Base-by-base conservation (phyloP, 2,888 invertebrate genomes). In the Abscondita cerata region DNA sequence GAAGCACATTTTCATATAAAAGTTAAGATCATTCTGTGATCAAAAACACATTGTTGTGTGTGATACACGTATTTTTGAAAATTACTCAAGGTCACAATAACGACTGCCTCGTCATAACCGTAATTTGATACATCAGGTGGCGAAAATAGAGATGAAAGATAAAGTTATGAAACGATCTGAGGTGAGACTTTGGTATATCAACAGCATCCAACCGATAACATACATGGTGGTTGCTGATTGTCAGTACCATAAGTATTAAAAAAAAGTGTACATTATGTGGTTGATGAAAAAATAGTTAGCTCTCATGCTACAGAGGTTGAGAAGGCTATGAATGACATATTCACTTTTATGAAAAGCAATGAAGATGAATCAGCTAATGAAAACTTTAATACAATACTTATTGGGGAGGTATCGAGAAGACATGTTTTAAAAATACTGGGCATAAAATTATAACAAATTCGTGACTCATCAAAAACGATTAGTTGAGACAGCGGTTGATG, bases 31-130 rank as follows among this genome's bases (percentile, higher is more conserved):
- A 51, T 36, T 19, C 34, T 51, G 18, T 18, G 34, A 52, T 52
- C 40, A 13, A 52, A 52, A 52, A 38, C 52, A 38, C 13, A 52
- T 51, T 36, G 51, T 38, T 51, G 51, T 51, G 19, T 51, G 36
- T 16, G 51, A 36, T 18, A 52, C 25, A 38, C 52, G 40, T 40
- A 52, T 52, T 38, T 18, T 38, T 38, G 38, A 52, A 52, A 25
- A 52, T 52, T 52, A 52, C 52, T 11, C 52, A 52, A 52, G 40
- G 40, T 52, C 40, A 52, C 52, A 20, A 52, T 40, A 38, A 52
- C 52, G 40, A 40, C 52, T 52, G 9, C 52, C 40, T 20, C 52
- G 6, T 40, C n/a, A 52, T 52, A 13, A 19, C 38, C 52, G 52
- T 52, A 52, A 52, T 52, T 40, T 52, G 52, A 40, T 52, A 15